Conservation (phyloP, 2,888 invertebrate species). For the Drosophila vallismaia region DNA sequence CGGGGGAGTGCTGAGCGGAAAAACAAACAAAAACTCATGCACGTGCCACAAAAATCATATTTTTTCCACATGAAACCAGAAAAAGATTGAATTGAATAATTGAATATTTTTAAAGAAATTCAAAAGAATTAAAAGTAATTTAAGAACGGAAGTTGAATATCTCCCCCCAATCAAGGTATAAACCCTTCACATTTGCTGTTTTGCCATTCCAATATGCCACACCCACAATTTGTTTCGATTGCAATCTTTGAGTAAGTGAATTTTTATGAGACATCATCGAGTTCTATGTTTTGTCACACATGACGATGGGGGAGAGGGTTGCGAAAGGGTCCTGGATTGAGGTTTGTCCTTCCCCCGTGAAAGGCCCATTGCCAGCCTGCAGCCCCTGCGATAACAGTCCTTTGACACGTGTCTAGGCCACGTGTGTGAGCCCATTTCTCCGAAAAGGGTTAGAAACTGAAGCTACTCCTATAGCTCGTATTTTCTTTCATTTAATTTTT, state of each 20-base stretch:
- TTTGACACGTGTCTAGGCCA: slow-evolving; percentile 60
- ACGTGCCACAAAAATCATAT: slow-evolving; percentile 43
- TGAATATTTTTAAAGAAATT: slow-evolving; percentile 23
- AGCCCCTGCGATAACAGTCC: slow-evolving; percentile 40
- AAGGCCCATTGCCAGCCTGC: slow-evolving; percentile 25
- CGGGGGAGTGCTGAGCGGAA: neutral
- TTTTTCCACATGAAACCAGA: slow-evolving; percentile 10
- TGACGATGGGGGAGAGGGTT: slow-evolving; percentile 40
- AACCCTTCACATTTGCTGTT: too few relatives aligned
- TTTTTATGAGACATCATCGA: slow-evolving; percentile 63
- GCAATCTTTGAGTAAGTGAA: slow-evolving; percentile 56
- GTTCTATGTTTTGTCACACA: slow-evolving; percentile 49
- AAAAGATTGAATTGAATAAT: neutral
- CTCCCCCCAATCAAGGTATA: neutral
- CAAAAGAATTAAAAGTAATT: neutral
- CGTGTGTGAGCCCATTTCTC: slow-evolving; percentile 19
- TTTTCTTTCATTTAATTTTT: slow-evolving; percentile 13
- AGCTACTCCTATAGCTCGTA: slow-evolving; percentile 2
- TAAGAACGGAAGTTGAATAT: neutral
- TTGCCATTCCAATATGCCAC: slow-evolving; percentile 17
- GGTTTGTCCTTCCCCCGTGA: slow-evolving; percentile 7
- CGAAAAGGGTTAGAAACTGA: slow-evolving; percentile 30
- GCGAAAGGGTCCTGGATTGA: neutral
- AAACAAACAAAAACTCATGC: slow-evolving; percentile 34
- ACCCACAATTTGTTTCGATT: slow-evolving; percentile 20